A percentile compares a stretch with the other conserved stretches of the same genome.
These are phyloP conservation scores for Octopus sinensis DNA, from an alignment of 1,140 invertebrate genomes.

Conservation along the genomic window DNA sequence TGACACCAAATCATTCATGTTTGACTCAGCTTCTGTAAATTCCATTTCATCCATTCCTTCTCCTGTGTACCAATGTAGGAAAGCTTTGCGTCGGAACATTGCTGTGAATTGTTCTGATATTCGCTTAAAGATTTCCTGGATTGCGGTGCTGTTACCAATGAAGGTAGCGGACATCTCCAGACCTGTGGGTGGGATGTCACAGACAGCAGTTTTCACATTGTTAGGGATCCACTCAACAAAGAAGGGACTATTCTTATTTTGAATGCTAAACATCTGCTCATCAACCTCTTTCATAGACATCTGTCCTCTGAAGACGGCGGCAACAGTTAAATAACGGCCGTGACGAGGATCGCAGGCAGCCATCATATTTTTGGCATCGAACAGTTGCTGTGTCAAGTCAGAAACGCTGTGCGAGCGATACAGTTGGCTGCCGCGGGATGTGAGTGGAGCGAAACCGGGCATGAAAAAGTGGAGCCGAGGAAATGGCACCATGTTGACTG, in stretches of 20 bases:
- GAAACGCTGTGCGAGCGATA: constrained; percentile 60
- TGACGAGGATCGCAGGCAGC: constrained; percentile 71
- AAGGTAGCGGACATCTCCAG: constrained; percentile 90
- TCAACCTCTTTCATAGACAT: constrained; percentile 61
- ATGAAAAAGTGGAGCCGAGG: constrained; percentile 76
- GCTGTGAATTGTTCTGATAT: constrained; percentile 66
- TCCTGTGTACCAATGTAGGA: constrained; percentile 72
- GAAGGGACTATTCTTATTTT: constrained; percentile 66
- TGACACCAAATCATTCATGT: constrained; percentile 66
- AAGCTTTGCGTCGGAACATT: constrained; percentile 75
- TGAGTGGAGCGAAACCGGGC: constrained; percentile 71
- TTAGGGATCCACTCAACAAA: constrained; percentile 94
- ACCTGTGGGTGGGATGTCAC: constrained; percentile 86
- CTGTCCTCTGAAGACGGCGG: constrained; percentile 81
- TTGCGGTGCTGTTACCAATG: constrained; percentile 67
- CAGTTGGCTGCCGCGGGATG: constrained; percentile 59
- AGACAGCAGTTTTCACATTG: constrained; percentile 88
- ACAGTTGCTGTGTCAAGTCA: constrained; percentile 66
- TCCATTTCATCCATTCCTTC: constrained; percentile 80
- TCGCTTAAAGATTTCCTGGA: constrained; percentile 74
- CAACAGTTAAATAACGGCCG: constrained; percentile 70
- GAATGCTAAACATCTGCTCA: constrained; percentile 54
- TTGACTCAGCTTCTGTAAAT: constrained; percentile 71
- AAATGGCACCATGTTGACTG: constrained; percentile 74
- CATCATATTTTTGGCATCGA: constrained; percentile 74